Conservation (phyloP, 2,888 invertebrate species). For the Cistogaster globosa region DNA sequence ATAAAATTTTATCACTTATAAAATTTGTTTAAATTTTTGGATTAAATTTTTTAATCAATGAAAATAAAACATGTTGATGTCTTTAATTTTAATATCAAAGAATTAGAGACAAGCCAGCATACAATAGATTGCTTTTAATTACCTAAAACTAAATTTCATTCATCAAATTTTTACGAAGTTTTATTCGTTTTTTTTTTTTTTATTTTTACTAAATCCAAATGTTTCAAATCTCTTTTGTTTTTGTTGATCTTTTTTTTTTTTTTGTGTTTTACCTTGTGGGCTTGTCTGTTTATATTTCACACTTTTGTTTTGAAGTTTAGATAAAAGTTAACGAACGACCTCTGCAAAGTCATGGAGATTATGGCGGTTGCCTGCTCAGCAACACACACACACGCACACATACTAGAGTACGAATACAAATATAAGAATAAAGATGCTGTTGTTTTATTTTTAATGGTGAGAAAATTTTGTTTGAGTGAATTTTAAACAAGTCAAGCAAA, state of each 20-base stretch:
- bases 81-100: too few species aligned
- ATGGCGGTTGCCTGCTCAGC: constrained; percentile 19
- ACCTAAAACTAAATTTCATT: too few species aligned
- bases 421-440: constrained; percentile 18
- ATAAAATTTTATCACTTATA: too few species aligned
- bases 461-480: constrained; percentile 52
- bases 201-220: not conserved
- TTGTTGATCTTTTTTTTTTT: not conserved
- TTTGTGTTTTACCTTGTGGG: not conserved
- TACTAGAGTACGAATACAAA: not conserved
- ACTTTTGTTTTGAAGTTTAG: constrained; percentile 42
- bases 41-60: too few species aligned
- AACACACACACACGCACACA: not conserved
- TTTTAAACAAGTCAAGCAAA: constrained; percentile 19
- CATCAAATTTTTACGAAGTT: not conserved
- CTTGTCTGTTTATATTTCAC: not conserved
- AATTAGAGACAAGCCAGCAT: too few species aligned
- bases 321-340: constrained; percentile 70
- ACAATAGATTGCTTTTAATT: too few species aligned
- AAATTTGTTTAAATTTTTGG: too few species aligned
- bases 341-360: constrained; percentile 64
- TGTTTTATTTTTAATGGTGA: constrained; percentile 46
- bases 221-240: constrained; percentile 17
- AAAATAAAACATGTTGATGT: too few species aligned
- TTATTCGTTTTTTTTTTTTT: constrained; percentile 6